Evolutionary conservation across 2,113 vertebrate species (phyloP), one percentile per base, ranked within the genome.

Genomic region (Halichoeres trimaculatus): DNA sequence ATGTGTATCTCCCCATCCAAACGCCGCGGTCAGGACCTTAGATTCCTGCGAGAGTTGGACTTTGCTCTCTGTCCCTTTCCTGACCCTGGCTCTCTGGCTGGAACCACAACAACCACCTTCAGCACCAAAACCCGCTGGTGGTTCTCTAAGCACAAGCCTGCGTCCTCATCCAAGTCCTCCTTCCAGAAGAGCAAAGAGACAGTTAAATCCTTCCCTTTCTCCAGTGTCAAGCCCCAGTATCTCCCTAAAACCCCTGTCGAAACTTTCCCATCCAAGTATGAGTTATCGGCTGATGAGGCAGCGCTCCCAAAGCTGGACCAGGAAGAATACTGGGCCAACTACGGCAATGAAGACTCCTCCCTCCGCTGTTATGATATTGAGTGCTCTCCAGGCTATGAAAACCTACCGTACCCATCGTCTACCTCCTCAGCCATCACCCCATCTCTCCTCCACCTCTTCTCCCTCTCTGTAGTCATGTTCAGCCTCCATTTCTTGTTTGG

Each of bases 11-110:
- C 93, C 4, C 97, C 97, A 0, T 91, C 95, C 0, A 91, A 94
- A 5, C 94, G 93, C 69, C 95, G 93, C 0, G 97, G 96, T 78
- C 94, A 94, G 8, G 97, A 98, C 89, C 94, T 99, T 87, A 92
- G 97, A 26, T 93, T 94, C 74, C 93, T 98, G 30, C 92, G 94
- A 1, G 96, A 96, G 22, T 77, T 94, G 52, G 96, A 97, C 88
- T 96, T 98, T 36, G 94, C 95, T 52, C 85, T 92, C 38, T 97
- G 96, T 85, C 95, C 95, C 1, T 61, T 95, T 1, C 93, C 95
- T 10, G 92, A 95, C 73, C 94, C 95, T 0, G 94, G 95, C 24
- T 93, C 94, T 14, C 77, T 95, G 55, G 89, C 93, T 40, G 93
- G 94, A 50, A 85, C 73, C 83, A 93, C 94, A 78, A 95, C 94